Evolutionary conservation across 2,113 vertebrate species (phyloP).

Genomic region (Phocoena phocoena): DNA sequence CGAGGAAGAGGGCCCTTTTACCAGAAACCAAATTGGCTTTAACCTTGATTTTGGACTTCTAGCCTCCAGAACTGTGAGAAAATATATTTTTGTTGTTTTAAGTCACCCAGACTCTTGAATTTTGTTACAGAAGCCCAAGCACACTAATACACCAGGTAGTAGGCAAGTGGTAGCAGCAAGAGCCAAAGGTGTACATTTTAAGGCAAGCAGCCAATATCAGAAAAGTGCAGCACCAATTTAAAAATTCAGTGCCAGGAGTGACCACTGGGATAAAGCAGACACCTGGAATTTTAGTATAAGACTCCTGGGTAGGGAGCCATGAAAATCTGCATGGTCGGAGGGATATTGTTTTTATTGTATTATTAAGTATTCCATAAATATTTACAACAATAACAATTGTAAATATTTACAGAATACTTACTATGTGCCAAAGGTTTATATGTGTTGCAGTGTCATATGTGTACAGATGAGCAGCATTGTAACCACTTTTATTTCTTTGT

Average conservation of each 20-base stretch:
- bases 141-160: neutral
- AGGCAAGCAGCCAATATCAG: neutral
- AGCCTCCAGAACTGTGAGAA: neutral
- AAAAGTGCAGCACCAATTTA: neutral
- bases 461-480: neutral
- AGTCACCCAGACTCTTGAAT: neutral
- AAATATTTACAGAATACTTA: neutral
- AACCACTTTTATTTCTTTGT: neutral
- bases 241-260: neutral
- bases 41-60: neutral
- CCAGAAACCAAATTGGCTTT: neutral
- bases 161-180: neutral
- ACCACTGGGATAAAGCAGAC: neutral
- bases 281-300: neutral
- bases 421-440: neutral
- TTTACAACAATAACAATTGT: neutral
- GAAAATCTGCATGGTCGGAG: neutral
- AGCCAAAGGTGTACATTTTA: neutral
- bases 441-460: neutral
- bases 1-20: neutral
- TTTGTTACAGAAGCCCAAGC: neutral
- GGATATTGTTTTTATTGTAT: neutral
- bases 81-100: neutral
- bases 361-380: no score
- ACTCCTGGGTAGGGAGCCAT: neutral